These are phyloP conservation scores for Euglossa dilemma DNA, from an alignment of 1,140 invertebrate species.

Conservation along the genomic window DNA sequence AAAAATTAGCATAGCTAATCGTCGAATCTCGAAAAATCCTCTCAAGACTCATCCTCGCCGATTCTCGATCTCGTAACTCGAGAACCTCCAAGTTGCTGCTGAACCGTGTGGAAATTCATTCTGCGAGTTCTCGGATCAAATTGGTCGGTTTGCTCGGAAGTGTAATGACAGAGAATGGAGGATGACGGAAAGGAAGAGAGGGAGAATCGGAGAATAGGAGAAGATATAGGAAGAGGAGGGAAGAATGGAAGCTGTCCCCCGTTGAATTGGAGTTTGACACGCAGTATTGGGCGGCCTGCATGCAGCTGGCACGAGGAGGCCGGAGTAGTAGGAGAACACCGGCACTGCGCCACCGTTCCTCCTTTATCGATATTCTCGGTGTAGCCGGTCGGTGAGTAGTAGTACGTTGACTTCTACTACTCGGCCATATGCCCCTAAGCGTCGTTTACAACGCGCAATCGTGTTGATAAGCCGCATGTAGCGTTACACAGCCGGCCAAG, in stretches of 20 bases:
- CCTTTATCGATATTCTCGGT: slow-evolving; percentile 58
- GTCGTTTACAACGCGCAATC: slow-evolving; percentile 41
- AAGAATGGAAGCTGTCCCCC: slow-evolving; percentile 8
- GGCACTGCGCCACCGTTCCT: slow-evolving; percentile 59
- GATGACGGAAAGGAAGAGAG: neutral
- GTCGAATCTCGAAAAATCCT: neutral
- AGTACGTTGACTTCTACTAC: slow-evolving; percentile 59
- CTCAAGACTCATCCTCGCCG: neutral
- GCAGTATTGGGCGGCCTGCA: slow-evolving; percentile 49
- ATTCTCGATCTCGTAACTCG: neutral
- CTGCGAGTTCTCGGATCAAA: no score
- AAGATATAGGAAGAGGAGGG: no score
- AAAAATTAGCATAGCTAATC: no score
- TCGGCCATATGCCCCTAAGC: slow-evolving; percentile 19
- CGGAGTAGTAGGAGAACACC: slow-evolving; percentile 49
- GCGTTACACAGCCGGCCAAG: neutral
- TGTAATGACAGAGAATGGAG: neutral
- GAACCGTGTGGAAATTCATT: neutral
- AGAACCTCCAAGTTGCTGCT: no score
- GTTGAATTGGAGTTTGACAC: slow-evolving; percentile 34
- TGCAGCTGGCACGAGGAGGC: slow-evolving; percentile 30
- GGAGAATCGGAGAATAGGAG: neutral
- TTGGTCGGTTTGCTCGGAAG: neutral
- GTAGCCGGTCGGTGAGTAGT: slow-evolving; percentile 18
- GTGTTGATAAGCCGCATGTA: slow-evolving; percentile 39